phyloP scores from a whole-genome alignment of 2,113 vertebrate genomes.

The Geothlypis trichas region DNA sequence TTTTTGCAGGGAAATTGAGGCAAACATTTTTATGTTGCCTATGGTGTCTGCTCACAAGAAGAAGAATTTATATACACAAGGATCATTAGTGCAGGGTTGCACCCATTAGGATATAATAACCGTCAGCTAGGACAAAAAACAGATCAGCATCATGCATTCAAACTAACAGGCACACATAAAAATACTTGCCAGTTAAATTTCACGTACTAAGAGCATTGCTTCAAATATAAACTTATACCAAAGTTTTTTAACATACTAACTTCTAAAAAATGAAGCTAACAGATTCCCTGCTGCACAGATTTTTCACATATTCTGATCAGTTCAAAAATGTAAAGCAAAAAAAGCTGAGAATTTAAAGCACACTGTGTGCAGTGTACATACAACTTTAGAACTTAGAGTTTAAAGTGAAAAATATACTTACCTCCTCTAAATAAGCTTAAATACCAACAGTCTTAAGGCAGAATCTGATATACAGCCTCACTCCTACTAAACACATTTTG shows the following conservation, averaged over 20 bases:
- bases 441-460: background rate
- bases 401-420: background rate
- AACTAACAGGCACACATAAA: slow-evolving; percentile 88
- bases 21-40: slow-evolving; percentile 91
- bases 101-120: slow-evolving; percentile 96
- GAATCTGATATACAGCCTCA: background rate
- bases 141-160: slow-evolving; percentile 86
- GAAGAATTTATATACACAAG: slow-evolving; percentile 91
- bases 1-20: slow-evolving; percentile 86
- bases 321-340: background rate
- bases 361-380: background rate
- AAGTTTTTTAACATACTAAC: background rate
- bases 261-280: background rate
- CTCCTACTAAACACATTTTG: background rate
- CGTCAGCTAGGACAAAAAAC: slow-evolving; percentile 93
- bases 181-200: slow-evolving; percentile 69
- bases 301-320: background rate
- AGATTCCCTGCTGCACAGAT: background rate
- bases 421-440: background rate
- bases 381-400: background rate
- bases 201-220: slow-evolving; percentile 45
- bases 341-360: background rate
- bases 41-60: slow-evolving; percentile 87
- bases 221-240: slow-evolving; percentile 47
- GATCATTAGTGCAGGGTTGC: slow-evolving; percentile 93